Conservation (phyloP, 2,797 vertebrate genomes). For the Otolemur crassicaudatus region DNA sequence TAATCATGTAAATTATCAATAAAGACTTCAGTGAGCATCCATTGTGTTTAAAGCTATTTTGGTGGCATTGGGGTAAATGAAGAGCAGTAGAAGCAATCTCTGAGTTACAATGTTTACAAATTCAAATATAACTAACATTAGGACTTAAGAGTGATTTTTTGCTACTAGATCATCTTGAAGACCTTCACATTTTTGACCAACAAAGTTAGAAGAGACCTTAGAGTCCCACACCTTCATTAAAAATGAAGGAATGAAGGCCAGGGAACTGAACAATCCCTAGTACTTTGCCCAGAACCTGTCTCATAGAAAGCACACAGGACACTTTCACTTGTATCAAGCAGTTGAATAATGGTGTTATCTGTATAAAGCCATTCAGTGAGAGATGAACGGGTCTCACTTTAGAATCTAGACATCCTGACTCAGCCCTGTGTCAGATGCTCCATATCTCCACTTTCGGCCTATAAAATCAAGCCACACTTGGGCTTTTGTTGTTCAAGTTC, state of each 20-base stretch:
- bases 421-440: neutral
- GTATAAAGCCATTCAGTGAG: neutral
- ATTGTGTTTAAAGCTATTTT: constrained; percentile 31
- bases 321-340: constrained; percentile 5
- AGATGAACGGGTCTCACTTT: neutral
- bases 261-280: neutral
- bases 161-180: neutral
- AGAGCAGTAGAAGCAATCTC: neutral
- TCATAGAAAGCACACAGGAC: neutral
- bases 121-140: constrained; percentile 24
- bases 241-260: neutral
- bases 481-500: neutral
- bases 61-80: constrained; percentile 13
- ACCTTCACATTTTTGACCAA: constrained; percentile 32
- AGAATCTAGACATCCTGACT: neutral
- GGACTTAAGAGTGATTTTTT: constrained; percentile 35
- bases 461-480: neutral
- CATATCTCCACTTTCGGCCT: neutral
- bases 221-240: neutral
- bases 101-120: constrained; percentile 13
- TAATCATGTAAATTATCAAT: constrained; percentile 44
- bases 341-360: neutral
- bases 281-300: neutral
- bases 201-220: constrained; percentile 11
- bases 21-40: constrained; percentile 63